Base-by-base conservation (phyloP, 2,113 vertebrate species). In the Orycteropus afer region DNA sequence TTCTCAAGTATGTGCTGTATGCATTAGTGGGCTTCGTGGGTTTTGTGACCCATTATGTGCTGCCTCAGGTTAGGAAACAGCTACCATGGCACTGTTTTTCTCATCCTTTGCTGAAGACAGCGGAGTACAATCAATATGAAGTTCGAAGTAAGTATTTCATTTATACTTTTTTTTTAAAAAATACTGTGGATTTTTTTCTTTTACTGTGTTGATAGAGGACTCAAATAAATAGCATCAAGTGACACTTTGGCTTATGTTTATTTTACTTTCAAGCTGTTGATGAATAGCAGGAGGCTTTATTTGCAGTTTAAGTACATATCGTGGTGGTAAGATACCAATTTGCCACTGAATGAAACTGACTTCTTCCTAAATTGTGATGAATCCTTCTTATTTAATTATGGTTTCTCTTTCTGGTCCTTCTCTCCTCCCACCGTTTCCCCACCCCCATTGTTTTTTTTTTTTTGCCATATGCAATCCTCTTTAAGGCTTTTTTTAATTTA, bases 31-130 rank as follows among this genome's bases (percentile, higher is more conserved):
- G 99, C 96, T 98, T 98, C 0, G 98, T 99, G 95, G 99, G 99
- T 8, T 97, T 99, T 92, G 98, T 99, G 95, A 99, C 99, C 77
- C 99, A 99, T 98, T 99, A 99, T 84, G 98, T 99, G 97, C 98
- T 99, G 98, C 99, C 99, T 96, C 99, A 99, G 95, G 98, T 99
- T 65, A 99, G 99, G 79, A 99, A 99, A 96, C 99, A 99, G 98
- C 98, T 99, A 78, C 99, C 99, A 6, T 99, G 99, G 99, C 99
- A 99, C 97, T 99, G 99, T 97, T 99, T 99, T 98, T 99, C 99
- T 59, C 99, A 99, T 86, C 99, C 99, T 0, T 98, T 99, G 97
- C 99, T 99, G 98, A 99, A 99, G 98, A 99, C 99, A 22, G 99
- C 99, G 97, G 99, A 99, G 97, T 99, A 99, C 94, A 99, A 99